Base-by-base conservation (phyloP, 1,140 invertebrate species). In the Glomeris maerens region DNA sequence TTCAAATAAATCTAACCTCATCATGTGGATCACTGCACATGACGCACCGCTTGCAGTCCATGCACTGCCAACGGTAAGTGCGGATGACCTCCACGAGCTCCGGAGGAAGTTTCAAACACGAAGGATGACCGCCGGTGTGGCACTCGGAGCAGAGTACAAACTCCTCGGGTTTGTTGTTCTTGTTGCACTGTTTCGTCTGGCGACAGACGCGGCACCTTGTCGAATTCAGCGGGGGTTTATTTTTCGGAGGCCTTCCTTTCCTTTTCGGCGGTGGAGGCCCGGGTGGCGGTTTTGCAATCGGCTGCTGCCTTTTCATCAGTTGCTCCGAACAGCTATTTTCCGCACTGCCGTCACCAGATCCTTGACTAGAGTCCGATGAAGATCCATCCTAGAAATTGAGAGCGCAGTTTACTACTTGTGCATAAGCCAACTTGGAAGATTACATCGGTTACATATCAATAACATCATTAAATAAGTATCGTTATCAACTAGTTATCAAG, bases 21-120 rank as follows among this genome's bases (percentile, higher is more conserved):
- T 92, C 81, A 53, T 81, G 78, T 10, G 83, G 80, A 63, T 85
- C 79, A 55, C 79, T 77, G 66, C 92, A 96, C 53, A 80, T 77
- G 49, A 80, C 78, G 67, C 92, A 96, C 27, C 78, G 81, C 72
- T 95, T 95, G 69, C 92, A 96, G 55, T 91, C 89, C 55, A 84
- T 86, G 62, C 92, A 96, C 65, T 89, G 84, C 92, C 92, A 96
- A 51, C 81, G 74, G 65, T 95, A 95, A 44, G 79, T 81, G 59
- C 78, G 77, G 50, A 91, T 83, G 46, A 84, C 80, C 48, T 78
- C 75, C 48, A 88, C 75, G 76, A 91, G 88, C 53, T 85, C 80
- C 36, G 77, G 64, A 27, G 82, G 78, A 61, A 93, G 73, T 54
- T 90, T 84, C 58, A 91, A 75, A 69, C 89, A 94, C 4, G 76